phyloP scores from a whole-genome alignment of 2,113 vertebrate genomes.

The Megaptera novaeangliae region DNA sequence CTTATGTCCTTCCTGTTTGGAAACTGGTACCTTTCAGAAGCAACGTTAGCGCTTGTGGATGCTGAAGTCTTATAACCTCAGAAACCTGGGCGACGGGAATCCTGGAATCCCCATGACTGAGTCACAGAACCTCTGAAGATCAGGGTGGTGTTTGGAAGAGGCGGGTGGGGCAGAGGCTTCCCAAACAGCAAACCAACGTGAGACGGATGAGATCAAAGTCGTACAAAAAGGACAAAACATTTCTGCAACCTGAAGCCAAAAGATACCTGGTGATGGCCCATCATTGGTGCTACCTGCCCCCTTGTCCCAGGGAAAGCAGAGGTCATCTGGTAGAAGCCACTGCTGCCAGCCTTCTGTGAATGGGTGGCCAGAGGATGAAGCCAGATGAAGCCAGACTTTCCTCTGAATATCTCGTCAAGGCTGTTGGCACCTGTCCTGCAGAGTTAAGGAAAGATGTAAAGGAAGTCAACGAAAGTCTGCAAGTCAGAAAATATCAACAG shows the following conservation, averaged over 20 bases:
- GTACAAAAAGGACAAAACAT: fast-evolving
- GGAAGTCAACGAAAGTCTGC: fast-evolving
- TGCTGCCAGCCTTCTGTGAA: background rate
- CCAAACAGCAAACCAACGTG: background rate
- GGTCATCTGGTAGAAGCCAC: background rate
- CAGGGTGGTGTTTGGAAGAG: background rate
- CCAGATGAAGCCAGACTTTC: background rate
- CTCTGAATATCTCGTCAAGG: background rate
- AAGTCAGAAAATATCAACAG: background rate
- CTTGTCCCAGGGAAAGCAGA: background rate
- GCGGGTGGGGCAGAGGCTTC: fast-evolving
- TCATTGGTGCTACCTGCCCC: fast-evolving
- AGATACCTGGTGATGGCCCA: background rate
- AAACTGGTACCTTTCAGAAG: background rate
- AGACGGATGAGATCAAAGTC: background rate
- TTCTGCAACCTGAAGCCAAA: background rate
- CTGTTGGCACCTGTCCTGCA: background rate
- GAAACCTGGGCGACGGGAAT: background rate
- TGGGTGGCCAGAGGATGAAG: background rate
- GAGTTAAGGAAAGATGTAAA: background rate
- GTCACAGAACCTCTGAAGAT: background rate
- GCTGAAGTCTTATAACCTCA: background rate
- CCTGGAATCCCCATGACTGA: background rate
- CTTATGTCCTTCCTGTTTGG: background rate
- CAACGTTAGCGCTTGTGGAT: background rate